These are phyloP conservation scores for Sycophaga agraensis DNA, from an alignment of 1,140 invertebrate species.

Conservation along the genomic window DNA sequence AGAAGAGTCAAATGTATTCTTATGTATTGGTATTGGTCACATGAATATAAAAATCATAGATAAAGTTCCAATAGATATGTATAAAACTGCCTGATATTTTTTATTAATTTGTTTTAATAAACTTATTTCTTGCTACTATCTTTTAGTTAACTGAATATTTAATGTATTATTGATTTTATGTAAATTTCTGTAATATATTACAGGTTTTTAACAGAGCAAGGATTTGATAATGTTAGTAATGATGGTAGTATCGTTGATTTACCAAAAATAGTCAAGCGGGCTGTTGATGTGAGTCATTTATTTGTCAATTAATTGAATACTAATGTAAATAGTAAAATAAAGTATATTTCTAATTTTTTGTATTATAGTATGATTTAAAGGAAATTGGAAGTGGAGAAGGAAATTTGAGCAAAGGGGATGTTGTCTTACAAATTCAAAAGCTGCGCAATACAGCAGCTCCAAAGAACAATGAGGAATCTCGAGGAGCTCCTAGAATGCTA, in stretches of 20 bases:
- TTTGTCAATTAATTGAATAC: background rate
- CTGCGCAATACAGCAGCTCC: slow-evolving; percentile 84
- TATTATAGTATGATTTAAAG: slow-evolving; percentile 71
- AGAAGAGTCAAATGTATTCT: too few species aligned
- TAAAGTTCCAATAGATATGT: too few species aligned
- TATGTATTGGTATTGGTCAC: too few species aligned
- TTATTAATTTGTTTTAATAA: too few species aligned
- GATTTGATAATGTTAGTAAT: slow-evolving; percentile 66
- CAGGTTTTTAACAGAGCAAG: slow-evolving; percentile 72
- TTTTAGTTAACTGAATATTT: too few species aligned
- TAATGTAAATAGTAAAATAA: background rate
- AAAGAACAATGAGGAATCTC: slow-evolving; percentile 86
- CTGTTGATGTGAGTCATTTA: slow-evolving; percentile 70
- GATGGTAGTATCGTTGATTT: slow-evolving; percentile 65
- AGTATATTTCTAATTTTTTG: background rate
- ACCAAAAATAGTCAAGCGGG: slow-evolving; percentile 66
- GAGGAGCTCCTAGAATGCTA: slow-evolving; percentile 76
- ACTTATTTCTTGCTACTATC: too few species aligned
- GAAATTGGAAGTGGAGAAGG: slow-evolving; percentile 72
- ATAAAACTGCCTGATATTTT: too few species aligned
- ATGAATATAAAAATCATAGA: too few species aligned
- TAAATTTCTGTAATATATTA: too few species aligned
- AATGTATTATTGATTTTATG: slow-evolving; percentile 15
- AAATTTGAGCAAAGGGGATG: slow-evolving; percentile 64
- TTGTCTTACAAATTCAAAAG: slow-evolving; percentile 86